Percentiles rank a stretch among this genome's conserved stretches.
phyloP scores from a whole-genome alignment of 2,113 vertebrate genomes.

The Prionailurus viverrinus region DNA sequence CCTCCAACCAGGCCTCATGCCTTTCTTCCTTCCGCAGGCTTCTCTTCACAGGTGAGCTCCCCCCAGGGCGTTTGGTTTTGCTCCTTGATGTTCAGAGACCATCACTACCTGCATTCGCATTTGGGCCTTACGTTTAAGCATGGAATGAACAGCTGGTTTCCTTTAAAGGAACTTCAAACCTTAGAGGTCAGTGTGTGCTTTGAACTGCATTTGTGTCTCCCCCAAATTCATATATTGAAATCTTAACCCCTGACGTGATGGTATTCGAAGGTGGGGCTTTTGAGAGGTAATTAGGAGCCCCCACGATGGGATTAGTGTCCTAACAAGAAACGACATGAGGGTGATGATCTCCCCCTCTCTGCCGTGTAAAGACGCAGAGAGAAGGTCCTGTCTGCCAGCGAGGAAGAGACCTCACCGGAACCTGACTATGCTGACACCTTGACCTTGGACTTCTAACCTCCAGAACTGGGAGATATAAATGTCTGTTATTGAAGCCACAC shows the following conservation, averaged over 20 bases:
- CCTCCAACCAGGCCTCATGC: too few relatives aligned
- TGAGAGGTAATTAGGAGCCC: not conserved
- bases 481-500: not conserved
- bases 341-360: too few relatives aligned
- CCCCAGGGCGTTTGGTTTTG: not conserved
- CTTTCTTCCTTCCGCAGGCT: not conserved
- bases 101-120: not conserved
- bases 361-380: not conserved
- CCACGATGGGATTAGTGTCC: not conserved
- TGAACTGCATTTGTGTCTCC: not conserved
- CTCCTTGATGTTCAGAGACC: not conserved
- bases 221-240: not conserved
- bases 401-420: not conserved
- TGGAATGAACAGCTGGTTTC: not conserved
- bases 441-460: not conserved
- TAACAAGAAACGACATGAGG: not conserved
- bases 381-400: not conserved
- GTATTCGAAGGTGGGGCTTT: not conserved
- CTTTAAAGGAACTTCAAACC: not conserved
- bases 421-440: not conserved
- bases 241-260: not conserved
- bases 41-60: not conserved
- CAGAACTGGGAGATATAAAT: not conserved
- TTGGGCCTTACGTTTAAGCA: not conserved
- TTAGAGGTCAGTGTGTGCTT: not conserved